These are phyloP conservation scores for Sander vitreus DNA, from an alignment of 2,113 vertebrate genomes.

Conservation along the genomic window DNA sequence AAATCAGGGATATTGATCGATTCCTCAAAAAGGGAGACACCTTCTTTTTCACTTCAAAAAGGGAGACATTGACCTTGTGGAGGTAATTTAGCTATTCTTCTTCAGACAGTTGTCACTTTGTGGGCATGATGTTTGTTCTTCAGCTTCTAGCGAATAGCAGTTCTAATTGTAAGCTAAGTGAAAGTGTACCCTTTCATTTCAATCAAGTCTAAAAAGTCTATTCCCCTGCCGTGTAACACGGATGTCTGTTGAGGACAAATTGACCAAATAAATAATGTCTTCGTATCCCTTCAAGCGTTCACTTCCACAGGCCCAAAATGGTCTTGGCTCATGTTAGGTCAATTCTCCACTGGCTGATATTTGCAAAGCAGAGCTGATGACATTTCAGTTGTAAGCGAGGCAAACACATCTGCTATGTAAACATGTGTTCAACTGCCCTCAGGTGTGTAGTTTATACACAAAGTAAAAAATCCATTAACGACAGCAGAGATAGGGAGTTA, in stretches of 20 bases:
- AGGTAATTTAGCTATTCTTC: constrained; percentile 31
- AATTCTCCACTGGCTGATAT: constrained; percentile 44
- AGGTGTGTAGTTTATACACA: constrained; percentile 35
- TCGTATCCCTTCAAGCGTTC: constrained; percentile 30
- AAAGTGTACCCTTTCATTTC: constrained; percentile 26
- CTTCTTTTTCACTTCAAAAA: constrained; percentile 7
- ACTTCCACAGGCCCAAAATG: constrained; percentile 30
- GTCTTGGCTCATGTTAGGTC: constrained; percentile 46
- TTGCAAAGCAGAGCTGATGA: constrained; percentile 62
- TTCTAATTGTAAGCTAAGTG: constrained; percentile 6
- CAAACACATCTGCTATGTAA: constrained; percentile 81
- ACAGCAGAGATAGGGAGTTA: constrained; percentile 39
- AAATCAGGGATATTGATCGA: constrained; percentile 41
- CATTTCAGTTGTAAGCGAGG: constrained; percentile 56
- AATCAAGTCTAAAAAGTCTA: constrained; percentile 6
- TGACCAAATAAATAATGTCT: constrained; percentile 23
- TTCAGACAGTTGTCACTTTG: constrained; percentile 7
- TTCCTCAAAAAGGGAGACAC: constrained; percentile 33
- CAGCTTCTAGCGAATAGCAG: neutral
- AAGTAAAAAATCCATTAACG: constrained; percentile 49
- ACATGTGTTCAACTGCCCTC: constrained; percentile 75
- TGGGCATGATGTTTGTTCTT: constrained; percentile 8
- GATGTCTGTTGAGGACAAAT: constrained; percentile 24
- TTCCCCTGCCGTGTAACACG: neutral
- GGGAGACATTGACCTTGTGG: constrained; percentile 20